Evolutionary conservation across 2,888 invertebrate genomes (phyloP), one percentile per base, ranked within the genome.

Genomic region (Spodoptera littoralis): DNA sequence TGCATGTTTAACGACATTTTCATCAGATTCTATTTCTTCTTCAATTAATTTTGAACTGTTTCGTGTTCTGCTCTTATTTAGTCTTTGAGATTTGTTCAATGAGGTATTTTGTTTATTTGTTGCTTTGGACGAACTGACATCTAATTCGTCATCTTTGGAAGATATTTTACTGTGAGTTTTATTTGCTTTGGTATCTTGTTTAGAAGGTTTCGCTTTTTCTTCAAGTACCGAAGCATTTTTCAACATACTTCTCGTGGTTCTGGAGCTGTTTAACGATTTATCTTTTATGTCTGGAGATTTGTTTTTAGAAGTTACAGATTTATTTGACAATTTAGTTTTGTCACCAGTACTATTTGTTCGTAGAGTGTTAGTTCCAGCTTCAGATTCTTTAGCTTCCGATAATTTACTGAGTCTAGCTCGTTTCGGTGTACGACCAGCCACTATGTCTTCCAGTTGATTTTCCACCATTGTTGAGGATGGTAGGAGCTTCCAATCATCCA

Each of bases 391-490:
- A 0, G 58, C 72, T 81, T 88, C 86, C 4, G 84, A 80, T 44
- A 87, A 51, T 64, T 87, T 87, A 69, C 88, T 88, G 8, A 90
- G 73, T 70, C 79, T 87, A 30, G 80, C 62, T 72, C 73, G 84
- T 79, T 91, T 92, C 4, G 90, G 87, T 30, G 89, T 87, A 27
- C 59, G 61, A 6, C 60, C 70, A n/a, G 62, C 66, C 22, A 81
- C 71, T 60, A 81, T 80, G 9, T 82, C 83, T 76, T 91, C 86
- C 6, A 88, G 62, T 68, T 91, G 88, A 61, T 88, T 84, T 36
- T 90, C 94, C 58, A 94, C 85, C 92, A 94, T 90, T 43, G 95
- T 95, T 8, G 95, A 95, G 24, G 94, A 95, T 30, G 94, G 93
- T 9, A 95, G 70, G 12, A 86, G 82, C 57, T 84, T 88, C 91